Percentiles rank a stretch among this genome's conserved stretches.
phyloP scores from a whole-genome alignment of 2,113 vertebrate genomes.

The Choloepus hoffmanni region DNA sequence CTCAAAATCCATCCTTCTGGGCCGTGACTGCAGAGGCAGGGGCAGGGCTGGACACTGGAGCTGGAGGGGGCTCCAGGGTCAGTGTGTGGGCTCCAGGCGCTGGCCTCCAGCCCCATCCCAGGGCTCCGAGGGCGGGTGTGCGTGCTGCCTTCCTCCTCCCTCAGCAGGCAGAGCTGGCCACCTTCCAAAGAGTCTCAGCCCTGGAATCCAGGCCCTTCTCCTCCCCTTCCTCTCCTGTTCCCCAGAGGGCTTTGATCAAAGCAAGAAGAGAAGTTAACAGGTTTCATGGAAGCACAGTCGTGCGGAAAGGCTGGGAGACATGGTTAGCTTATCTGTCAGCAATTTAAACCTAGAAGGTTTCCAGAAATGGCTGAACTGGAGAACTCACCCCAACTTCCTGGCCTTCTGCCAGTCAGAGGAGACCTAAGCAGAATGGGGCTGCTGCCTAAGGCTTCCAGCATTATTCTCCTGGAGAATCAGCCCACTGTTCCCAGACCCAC shows the following conservation, averaged over 20 bases:
- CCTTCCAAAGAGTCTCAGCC: constrained; percentile 64
- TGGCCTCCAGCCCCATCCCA: fast-evolving
- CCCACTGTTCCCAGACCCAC: not conserved
- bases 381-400: constrained; percentile 61
- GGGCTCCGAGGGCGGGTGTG: not conserved
- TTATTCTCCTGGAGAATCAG: not conserved
- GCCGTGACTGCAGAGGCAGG: not conserved
- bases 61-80: not conserved
- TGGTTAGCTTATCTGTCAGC: constrained; percentile 69
- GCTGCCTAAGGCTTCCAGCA: not conserved
- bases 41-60: not conserved
- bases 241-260: constrained; percentile 61
- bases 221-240: not conserved
- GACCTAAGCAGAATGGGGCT: not conserved
- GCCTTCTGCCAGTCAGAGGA: constrained; percentile 49
- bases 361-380: constrained; percentile 69
- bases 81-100: not conserved
- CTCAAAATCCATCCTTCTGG: not conserved
- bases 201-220: constrained; percentile 42
- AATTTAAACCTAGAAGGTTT: constrained; percentile 70
- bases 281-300: not conserved
- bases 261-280: not conserved
- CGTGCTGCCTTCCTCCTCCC: not conserved
- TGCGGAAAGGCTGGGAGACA: not conserved
- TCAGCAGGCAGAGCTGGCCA: constrained; percentile 44